Base-by-base conservation (phyloP, 2,113 vertebrate species). In the Jacana jacana region DNA sequence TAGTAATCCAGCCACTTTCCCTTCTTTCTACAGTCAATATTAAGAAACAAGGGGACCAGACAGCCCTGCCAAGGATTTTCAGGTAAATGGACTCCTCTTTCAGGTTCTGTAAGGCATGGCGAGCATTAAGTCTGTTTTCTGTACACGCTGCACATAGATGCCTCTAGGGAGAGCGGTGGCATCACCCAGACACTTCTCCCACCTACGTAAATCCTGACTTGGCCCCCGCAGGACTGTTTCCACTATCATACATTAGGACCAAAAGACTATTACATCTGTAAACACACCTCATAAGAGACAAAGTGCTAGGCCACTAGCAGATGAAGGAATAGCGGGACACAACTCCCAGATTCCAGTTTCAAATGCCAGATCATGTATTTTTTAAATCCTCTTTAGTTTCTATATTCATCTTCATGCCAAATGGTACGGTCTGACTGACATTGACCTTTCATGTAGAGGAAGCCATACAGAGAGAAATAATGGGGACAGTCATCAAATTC, bases 301-400 rank as follows among this genome's bases (percentile, higher is more conserved):
- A 93, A 80, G 49, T 6, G 30, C 89, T 68, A 78, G 65, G 80
- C 92, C 89, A 91, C 39, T 24, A 80, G 75, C 63, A 92, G 78
- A 91, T 82, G 92, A 79, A 89, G 58, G 84, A 65, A 94, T 77
- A 71, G 55, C 39, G 58, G 65, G 52, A 91, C 77, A 96, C 92
- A 10, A 23, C 39, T 66, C 70, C 60, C 79, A 86, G 39, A 24
- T 33, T 89, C 70, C 52, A 76, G 44, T 94, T 95, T 81, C 77
- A 96, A 96, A 91, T 65, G 77, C 52, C 86, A 95, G 86, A 79
- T 90, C 93, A 94, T 95, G 88, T 97, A 96, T 95, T 94, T 95
- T 96, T 97, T 30, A 96, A 95, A 97, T 93, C 91, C 92, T 96
- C 92, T 94, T 97, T 93, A 95, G 95, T 80, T 95, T 90, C 93